These are phyloP conservation scores for Zaprionus kolodkinae DNA, from an alignment of 1,140 invertebrate species.

Conservation along the genomic window DNA sequence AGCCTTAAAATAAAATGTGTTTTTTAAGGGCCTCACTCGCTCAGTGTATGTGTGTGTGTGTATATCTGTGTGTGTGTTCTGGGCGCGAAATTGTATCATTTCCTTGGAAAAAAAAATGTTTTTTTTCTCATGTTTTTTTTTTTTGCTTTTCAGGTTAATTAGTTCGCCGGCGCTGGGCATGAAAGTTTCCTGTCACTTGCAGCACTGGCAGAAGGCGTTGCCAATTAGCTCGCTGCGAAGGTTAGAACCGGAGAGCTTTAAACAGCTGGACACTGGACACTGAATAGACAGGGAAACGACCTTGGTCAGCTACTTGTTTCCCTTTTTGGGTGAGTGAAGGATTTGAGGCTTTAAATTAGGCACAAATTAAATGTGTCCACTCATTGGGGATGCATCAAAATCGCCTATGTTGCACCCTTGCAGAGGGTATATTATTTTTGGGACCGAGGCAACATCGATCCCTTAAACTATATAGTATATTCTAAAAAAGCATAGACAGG, in stretches of 20 bases:
- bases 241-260: constrained; percentile 16
- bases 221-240: constrained; percentile 67
- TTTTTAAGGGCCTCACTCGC: constrained; percentile 54
- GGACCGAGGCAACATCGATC: no score
- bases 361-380: constrained; percentile 13
- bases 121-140: constrained; percentile 32
- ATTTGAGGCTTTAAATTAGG: constrained; percentile 6
- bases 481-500: no score
- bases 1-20: constrained; percentile 70
- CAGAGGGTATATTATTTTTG: no score
- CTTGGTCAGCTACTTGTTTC: constrained; percentile 19
- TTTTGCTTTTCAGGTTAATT: constrained; percentile 73
- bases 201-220: constrained; percentile 72
- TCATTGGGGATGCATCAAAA: not conserved
- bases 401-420: no score
- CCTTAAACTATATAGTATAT: no score
- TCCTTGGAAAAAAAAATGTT: constrained; percentile 71
- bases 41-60: constrained; percentile 13
- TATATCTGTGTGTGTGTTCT: constrained; percentile 31
- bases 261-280: constrained; percentile 3
- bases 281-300: constrained; percentile 10
- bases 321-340: not conserved
- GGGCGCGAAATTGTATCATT: constrained; percentile 77
- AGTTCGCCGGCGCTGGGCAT: constrained; percentile 68
- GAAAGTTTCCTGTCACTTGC: constrained; percentile 79